A percentile compares a stretch with the other conserved stretches of the same genome.
These are phyloP conservation scores for Hypomecis punctinalis DNA, from an alignment of 2,888 invertebrate species.

Conservation along the genomic window DNA sequence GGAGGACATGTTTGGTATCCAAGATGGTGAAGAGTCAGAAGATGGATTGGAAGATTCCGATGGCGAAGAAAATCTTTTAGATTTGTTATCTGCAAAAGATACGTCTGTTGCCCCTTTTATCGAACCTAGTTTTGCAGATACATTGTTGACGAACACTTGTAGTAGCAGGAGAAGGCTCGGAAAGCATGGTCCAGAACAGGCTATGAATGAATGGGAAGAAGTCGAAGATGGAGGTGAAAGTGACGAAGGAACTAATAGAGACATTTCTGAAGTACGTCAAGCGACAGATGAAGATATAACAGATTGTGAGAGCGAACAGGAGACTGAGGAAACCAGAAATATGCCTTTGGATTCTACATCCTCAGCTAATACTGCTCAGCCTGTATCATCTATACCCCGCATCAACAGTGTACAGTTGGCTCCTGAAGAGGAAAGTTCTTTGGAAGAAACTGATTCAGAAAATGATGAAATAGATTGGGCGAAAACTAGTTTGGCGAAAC, in stretches of 20 bases:
- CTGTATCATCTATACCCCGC: too few relatives aligned
- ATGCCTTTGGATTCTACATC: conserved; percentile 12
- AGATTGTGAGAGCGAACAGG: conserved; percentile 19
- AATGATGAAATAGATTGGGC: conserved; percentile 23
- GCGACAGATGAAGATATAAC: conserved; percentile 15
- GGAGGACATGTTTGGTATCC: conserved; percentile 16
- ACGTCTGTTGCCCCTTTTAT: conserved; percentile 12
- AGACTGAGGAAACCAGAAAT: conserved; percentile 10
- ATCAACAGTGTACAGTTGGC: too few relatives aligned
- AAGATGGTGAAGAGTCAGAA: conserved; percentile 8
- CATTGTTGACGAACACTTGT: conserved; percentile 12
- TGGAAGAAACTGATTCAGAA: background rate
- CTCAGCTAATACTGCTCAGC: conserved; percentile 16
- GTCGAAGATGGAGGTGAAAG: conserved; percentile 9
- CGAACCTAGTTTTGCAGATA: conserved; percentile 5
- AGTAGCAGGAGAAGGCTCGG: conserved; percentile 16
- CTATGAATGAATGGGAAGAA: conserved; percentile 22
- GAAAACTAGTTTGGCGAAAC: conserved; percentile 19
- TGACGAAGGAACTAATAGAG: conserved; percentile 14
- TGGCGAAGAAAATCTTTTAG: conserved; percentile 7
- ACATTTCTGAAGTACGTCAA: conserved; percentile 12
- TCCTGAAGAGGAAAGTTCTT: too few relatives aligned
- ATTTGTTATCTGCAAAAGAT: conserved; percentile 17
- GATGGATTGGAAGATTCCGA: conserved; percentile 8
- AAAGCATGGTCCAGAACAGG: conserved; percentile 23